Evolutionary conservation across 2,888 invertebrate genomes (phyloP), one percentile per base, ranked within the genome.

Genomic region (Copidosoma aretas): DNA sequence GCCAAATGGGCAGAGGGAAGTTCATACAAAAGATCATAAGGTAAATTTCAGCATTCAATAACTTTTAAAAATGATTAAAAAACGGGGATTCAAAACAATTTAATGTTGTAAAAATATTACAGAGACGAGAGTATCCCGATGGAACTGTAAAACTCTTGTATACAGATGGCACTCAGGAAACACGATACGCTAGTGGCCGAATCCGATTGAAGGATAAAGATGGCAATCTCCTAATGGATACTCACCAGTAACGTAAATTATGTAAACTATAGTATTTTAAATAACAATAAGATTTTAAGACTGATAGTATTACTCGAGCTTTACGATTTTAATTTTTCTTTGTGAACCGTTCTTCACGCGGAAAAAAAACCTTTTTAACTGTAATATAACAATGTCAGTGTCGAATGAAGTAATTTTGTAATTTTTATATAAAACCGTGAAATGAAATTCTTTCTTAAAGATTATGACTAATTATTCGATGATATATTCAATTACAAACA

Each of bases 81-180:
- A 19, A 46, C 19, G 22, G n/a, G n/a, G n/a, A n/a, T 43, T 43
- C 1, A 57, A 57, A 32, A 17, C n/a, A 57, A n/a, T n/a, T n/a
- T n/a, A n/a, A n/a, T n/a, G n/a, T n/a, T n/a, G 8, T 32, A 32
- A 5, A 32, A 5, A 10, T n/a, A 46, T 78, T 77, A 60, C 83
- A 93, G 92, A 89, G 93, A 77, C 88, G 97, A 43, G 94, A 96
- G 82, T 97, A 93, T 85, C 95, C 95, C 0, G 95, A 97, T 85
- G 97, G 97, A 1, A 96, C 96, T 0, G 90, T 94, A 0, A 97
- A 96, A 84, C 88, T 94, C 56, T 87, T 97, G 0, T 95, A 94
- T 85, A 89, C 90, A 0, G 94, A 96, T 83, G 97, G 97, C 12
- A 89, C 91, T 1, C 91, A 93, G 71, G 97, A 97, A 84, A 97